A percentile compares a stretch with the other conserved stretches of the same genome.
Conservation (phyloP, 2,797 vertebrate species). For the Hemibagrus guttatus region DNA sequence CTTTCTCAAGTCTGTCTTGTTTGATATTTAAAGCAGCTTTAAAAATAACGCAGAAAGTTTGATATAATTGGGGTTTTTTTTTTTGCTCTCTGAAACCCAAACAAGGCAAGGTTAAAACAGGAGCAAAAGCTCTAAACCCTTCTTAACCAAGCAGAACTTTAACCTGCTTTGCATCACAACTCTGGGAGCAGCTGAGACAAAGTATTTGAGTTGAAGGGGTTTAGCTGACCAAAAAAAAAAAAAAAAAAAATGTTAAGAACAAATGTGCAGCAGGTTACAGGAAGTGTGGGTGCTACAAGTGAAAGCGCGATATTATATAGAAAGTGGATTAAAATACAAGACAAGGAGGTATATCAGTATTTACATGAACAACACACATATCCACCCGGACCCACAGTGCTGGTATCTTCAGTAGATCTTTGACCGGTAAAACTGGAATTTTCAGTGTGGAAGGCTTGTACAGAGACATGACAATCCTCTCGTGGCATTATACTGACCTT, state of each 20-base stretch:
- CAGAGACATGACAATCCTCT: constrained; percentile 35
- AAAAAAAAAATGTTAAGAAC: background rate
- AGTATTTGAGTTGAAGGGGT: background rate
- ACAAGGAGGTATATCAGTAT: constrained; percentile 4
- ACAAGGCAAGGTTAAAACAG: too few relatives aligned
- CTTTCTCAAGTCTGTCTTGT: too few relatives aligned
- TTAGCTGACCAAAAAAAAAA: background rate
- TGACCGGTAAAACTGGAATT: constrained; percentile 49
- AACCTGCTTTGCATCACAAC: background rate
- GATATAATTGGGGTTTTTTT: too few relatives aligned
- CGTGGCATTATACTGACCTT: constrained; percentile 75
- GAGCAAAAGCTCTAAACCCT: too few relatives aligned
- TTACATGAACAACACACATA: constrained; percentile 12
- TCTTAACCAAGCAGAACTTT: background rate
- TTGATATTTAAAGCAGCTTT: background rate
- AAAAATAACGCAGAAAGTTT: background rate
- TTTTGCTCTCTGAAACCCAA: too few relatives aligned
- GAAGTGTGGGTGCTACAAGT: background rate
- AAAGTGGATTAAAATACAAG: background rate
- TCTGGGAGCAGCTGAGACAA: too few relatives aligned
- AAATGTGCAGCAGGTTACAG: background rate
- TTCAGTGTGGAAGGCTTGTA: background rate
- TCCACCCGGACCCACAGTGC: background rate
- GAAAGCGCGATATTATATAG: background rate
- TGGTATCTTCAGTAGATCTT: constrained; percentile 36